Evolutionary conservation across 2,113 vertebrate species (phyloP), one percentile per base, ranked within the genome.

Genomic region (Phylloscopus trochiloides): DNA sequence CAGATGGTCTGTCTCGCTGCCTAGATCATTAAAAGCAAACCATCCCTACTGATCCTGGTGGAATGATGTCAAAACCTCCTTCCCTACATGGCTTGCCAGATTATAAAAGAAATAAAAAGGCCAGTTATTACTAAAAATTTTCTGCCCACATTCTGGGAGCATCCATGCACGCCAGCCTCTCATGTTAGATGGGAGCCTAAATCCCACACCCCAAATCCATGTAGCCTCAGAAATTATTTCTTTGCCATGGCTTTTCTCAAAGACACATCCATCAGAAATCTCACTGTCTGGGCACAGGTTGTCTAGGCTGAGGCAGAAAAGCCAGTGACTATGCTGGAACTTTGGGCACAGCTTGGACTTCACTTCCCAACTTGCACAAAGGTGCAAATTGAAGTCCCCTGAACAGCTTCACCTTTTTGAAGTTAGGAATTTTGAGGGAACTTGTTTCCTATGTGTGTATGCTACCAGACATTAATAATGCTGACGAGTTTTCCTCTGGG

Each of bases 1-100:
- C 95, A 97, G 95, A 97, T 96, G 96, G 96, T 96, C 92, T 86
- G 85, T 93, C 95, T 96, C 15, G 16, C 78, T 93, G 94, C 89
- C 95, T 96, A 96, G 95, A 94, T 76, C 95, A 92, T 88, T 94
- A 88, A 93, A 91, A 90, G 77, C 90, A 93, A 96, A 94, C 82
- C 5, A 21, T 95, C 88, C 92, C 90, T 57, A 85, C 94, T 91
- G 91, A 90, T 91, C 67, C 63, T 63, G 57, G 93, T 88, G 82
- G 91, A 96, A 91, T 65, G 67, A 95, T 92, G 92, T 93, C 90
- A 94, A 93, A 96, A 81, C 59, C 88, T 86, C 90, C 75, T 90
- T 90, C 72, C 55, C 75, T 83, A 50, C 74, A 76, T 8, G 43
- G 65, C 25, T 84, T 96, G 94, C 73, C 91, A 92, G 86, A 75